Conservation (phyloP, 2,797 vertebrate genomes). For the Argya squamiceps region DNA sequence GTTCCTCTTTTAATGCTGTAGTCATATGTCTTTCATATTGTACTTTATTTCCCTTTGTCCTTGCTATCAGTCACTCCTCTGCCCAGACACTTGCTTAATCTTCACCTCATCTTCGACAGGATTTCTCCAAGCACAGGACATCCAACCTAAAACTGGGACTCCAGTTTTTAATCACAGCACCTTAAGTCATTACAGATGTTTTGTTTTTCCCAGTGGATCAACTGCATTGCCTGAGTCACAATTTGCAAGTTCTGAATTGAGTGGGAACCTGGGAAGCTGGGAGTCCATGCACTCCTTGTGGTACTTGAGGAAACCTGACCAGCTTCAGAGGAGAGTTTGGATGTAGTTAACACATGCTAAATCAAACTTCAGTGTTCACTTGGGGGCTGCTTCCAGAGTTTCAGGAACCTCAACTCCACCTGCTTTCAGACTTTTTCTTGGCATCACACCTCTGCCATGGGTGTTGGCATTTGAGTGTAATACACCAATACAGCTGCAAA, state of each 20-base stretch:
- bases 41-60: not conserved
- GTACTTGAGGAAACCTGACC: slow-evolving; percentile 20
- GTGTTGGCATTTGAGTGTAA: slow-evolving; percentile 30
- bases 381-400: slow-evolving; percentile 8
- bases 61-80: not conserved
- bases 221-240: not conserved
- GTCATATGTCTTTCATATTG: not conserved
- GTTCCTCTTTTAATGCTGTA: not conserved
- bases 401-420: slow-evolving; percentile 32
- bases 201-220: not conserved
- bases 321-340: not conserved
- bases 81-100: not conserved
- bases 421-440: slow-evolving; percentile 42
- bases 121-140: not conserved
- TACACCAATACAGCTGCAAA: slow-evolving; percentile 21
- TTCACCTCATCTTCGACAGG: not conserved
- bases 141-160: not conserved
- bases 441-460: slow-evolving; percentile 31
- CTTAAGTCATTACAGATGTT: not conserved
- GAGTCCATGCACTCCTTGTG: not conserved
- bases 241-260: not conserved
- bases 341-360: slow-evolving; percentile 21
- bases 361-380: slow-evolving; percentile 15
- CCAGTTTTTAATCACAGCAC: not conserved
- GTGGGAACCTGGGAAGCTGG: not conserved